phyloP scores from a whole-genome alignment of 1,140 invertebrate species.

The Prorops nasuta region DNA sequence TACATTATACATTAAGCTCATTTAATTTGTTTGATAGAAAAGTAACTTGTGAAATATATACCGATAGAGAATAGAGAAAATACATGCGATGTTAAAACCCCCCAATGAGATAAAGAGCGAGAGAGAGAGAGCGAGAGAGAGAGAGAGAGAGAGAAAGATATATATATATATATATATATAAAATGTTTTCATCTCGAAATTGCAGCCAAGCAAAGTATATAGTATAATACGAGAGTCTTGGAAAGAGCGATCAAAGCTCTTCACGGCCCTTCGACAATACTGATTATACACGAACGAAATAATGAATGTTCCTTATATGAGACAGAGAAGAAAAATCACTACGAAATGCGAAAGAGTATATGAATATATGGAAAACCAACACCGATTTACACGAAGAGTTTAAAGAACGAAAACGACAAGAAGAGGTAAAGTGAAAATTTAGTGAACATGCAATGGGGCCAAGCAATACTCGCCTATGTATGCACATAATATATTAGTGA shows the following conservation, averaged over 20 bases:
- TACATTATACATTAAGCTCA: no score
- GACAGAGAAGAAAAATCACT: conserved; percentile 13
- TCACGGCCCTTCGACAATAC: no score
- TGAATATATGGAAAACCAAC: conserved; percentile 19
- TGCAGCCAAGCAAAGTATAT: conserved; percentile 13
- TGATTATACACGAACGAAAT: no score
- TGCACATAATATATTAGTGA: conserved; percentile 17
- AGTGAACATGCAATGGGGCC: conserved; percentile 25
- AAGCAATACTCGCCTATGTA: conserved; percentile 29
- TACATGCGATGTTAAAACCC: conserved; percentile 20
- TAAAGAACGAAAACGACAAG: conserved; percentile 11
- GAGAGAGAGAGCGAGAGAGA: no score
- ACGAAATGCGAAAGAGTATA: conserved; percentile 9
- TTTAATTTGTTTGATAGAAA: no score
- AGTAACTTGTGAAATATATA: no score
- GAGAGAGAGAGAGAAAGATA: no score
- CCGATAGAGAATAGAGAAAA: conserved; percentile 18
- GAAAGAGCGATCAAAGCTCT: no score
- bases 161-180: no score
- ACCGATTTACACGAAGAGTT: conserved; percentile 16
- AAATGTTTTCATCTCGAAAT: not conserved
- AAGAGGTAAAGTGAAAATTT: conserved; percentile 16
- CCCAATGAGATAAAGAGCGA: conserved; percentile 8
- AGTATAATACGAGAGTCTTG: no score
- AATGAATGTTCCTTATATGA: no score